Base-by-base conservation (phyloP, 1,140 invertebrate genomes). In the Portunus trituberculatus region DNA sequence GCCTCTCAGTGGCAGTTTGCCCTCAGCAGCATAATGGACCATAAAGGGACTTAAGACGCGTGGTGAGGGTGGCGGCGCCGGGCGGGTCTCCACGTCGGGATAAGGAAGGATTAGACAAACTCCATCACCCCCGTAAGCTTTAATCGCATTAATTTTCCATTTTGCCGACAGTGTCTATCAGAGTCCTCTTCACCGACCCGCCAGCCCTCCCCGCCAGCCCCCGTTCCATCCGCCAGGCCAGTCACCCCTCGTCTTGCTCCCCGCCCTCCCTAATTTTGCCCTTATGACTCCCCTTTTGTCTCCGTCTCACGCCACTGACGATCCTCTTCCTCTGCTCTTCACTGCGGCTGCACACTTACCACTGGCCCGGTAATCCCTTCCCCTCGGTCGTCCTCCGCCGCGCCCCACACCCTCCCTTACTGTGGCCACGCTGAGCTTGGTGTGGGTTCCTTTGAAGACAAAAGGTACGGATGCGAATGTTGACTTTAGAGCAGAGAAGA, bases 101-200 rank as follows among this genome's bases (percentile, higher is more conserved):
- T 59, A 91, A 91, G 46, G 39, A 59, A 32, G 32, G 91, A 76
- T 93, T 87, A 93, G 16, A 93, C 31, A 93, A 93, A 93, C 46
- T 92, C 82, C 45, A 32, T 93, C 92, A 84, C 82, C 83, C 82
- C 86, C 28, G 52, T 84, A 84, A 84, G 32, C 82, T 93, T 32
- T 93, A 86, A 93, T 93, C 82, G 92, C 92, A 86, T 93, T 93
- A 93, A 93, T 48, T 93, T 93, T 86, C 92, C 92, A 86, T 93
- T 93, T 93, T 93, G 83, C n/a, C 82, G 92, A 93, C 92, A 84
- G 12, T 86, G 86, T n/a, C 92, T 46, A 86, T 93, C 92, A 93
- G 82, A n/a, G n/a, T 93, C 82, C 91, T 10, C 25, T 28, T 31
- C 39, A 46, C 10, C 87, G 16, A 45, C 91, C 91, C 7, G 29